Base-by-base conservation (phyloP, 1,140 invertebrate genomes). In the Carposina sasakii region DNA sequence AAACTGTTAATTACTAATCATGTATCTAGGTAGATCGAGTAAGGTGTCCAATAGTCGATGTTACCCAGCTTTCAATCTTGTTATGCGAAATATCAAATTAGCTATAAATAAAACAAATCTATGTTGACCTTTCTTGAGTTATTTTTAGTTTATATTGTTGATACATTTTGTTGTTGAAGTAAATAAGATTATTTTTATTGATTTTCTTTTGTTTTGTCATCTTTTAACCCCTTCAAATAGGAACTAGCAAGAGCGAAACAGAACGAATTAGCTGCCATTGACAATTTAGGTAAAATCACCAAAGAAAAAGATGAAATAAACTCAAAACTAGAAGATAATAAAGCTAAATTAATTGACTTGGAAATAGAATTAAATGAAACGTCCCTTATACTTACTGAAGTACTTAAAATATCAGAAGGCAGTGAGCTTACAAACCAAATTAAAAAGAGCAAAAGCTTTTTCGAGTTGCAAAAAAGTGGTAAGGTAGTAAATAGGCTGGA, bases 1-100 rank as follows among this genome's bases (percentile, higher is more conserved):
- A 78, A 77, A 81, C 76, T 76, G 75, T 79, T 83, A 77, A 81
- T 72, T n/a, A n/a, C n/a, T 73, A 74, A 71, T 70, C 71, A 81
- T 81, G 71, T 83, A 81, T 74, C 62, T 81, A 78, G 73, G 63
- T 78, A 77, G 78, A 74, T 57, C 55, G 63, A 68, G 69, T 78
- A 78, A 76, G 71, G 60, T 79, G 73, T 78, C 75, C 79, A 78
- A 67, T 79, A 79, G 76, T 72, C 69, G 58, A 71, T 81, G 76
- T 81, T 78, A 75, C 57, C 60, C 75, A 66, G 76, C 78, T 78
- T 78, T 64, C 63, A 58, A 65, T 66, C 78, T 82, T 79, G 75
- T 81, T 81, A 76, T 72, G 76, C 78, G 63, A 70, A 63, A 67
- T 70, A 75, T 68, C 71, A 70, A n/a, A 71, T 67, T 70, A 60